Base-by-base conservation (phyloP, 2,888 invertebrate species). In the Leptopterna dolabrata region DNA sequence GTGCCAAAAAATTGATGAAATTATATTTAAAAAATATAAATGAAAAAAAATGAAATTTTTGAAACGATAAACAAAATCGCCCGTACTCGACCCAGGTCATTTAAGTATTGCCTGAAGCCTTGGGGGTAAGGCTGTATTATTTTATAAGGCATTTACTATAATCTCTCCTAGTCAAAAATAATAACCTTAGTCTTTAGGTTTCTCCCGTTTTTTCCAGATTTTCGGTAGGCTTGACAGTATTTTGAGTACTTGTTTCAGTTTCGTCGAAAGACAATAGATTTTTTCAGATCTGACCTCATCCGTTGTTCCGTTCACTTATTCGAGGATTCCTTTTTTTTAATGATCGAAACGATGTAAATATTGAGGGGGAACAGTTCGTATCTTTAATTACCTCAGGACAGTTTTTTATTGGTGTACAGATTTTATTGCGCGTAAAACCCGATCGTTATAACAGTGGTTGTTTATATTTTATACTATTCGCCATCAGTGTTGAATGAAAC, bases 131-230 rank as follows among this genome's bases (percentile, higher is more conserved):
- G 86, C 86, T 86, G 78, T 78, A 86, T 78, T 86, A 80, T 86
- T 76, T 86, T 86, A 36, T 86, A 85, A 78, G 86, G 86, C 86
- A 86, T 86, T 86, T 86, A 86, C 86, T 86, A 78, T 86, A 85
- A 71, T 85, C 76, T 83, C 85, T 86, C 86, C 86, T 86, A 86
- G 86, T 86, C 86, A 86, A 80, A 76, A 51, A 78, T 36, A 27
- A 55, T 78, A 86, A 78, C 78, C 78, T 86, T 85, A 85, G 85
- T 47, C 45, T 43, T 43, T 85, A 85, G 85, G 85, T 73, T 83
- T 70, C 76, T 85, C 27, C 73, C 45, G 85, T 73, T 81, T 27
- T 78, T 78, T 19, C 70, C 80, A 80, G n/a, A 76, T 45, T 78
- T 45, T 45, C 24, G n/a, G 27, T 78, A 78, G 78, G 43, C 45